Evolutionary conservation across 1,140 invertebrate species (phyloP).

Genomic region (Tetranychus urticae): DNA sequence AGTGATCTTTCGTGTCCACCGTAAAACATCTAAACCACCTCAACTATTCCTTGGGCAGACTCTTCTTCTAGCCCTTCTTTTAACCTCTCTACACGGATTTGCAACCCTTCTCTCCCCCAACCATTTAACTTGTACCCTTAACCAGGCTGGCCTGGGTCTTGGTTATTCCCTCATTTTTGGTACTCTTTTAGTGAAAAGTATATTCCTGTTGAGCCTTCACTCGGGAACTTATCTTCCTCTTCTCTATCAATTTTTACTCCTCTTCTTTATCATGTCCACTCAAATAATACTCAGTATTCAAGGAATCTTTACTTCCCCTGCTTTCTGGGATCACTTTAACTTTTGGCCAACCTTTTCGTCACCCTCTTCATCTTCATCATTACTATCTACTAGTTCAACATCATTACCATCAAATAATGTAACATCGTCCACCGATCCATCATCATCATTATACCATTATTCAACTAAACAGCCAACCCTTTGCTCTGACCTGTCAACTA

Average conservation of each 20-base stretch:
- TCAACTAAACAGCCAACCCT: neutral
- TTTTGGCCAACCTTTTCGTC: neutral
- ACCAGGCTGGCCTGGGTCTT: constrained; percentile 57
- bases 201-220: constrained; percentile 70
- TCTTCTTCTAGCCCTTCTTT: constrained; percentile 58
- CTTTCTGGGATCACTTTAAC: neutral
- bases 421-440: too few relatives aligned
- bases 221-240: constrained; percentile 76
- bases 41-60: constrained; percentile 76
- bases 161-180: constrained; percentile 71
- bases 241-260: constrained; percentile 57
- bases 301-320: constrained; percentile 15
- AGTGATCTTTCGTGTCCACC: constrained; percentile 61
- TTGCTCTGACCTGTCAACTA: too few relatives aligned
- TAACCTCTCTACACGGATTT: constrained; percentile 31
- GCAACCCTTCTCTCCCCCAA: neutral
- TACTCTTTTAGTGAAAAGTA: constrained; percentile 72
- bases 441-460: neutral
- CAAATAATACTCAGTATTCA: constrained; percentile 47
- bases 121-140: constrained; percentile 46
- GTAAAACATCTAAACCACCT: constrained; percentile 51
- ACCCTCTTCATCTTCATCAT: too few relatives aligned
- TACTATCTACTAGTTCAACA: neutral
- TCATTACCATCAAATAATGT: neutral
- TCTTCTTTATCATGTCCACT: constrained; percentile 48